phyloP scores from a whole-genome alignment of 2,888 invertebrate species.

The Netelia melanura region DNA sequence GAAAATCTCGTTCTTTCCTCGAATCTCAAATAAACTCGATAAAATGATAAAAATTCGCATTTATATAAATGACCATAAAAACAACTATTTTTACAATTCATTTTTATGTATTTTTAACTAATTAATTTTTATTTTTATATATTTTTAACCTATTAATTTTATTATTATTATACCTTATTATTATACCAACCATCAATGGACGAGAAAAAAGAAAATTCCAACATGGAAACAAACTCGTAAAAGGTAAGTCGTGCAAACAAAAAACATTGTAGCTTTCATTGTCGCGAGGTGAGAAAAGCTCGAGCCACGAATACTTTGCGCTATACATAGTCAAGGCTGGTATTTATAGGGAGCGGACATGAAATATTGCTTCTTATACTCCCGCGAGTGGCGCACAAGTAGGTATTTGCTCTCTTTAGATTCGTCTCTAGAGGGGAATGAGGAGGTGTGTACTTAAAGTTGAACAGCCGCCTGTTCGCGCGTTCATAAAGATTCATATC shows the following conservation, averaged over 20 bases:
- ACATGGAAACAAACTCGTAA: neutral
- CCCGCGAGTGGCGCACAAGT: slow-evolving; percentile 38
- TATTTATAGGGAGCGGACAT: slow-evolving; percentile 65
- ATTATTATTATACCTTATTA: too few species aligned
- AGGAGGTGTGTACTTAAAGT: slow-evolving; percentile 59
- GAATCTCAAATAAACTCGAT: neutral
- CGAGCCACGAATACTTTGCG: slow-evolving; percentile 27
- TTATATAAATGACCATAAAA: neutral
- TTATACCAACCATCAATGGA: neutral
- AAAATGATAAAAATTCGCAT: neutral
- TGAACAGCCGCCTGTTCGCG: slow-evolving; percentile 60
- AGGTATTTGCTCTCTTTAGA: slow-evolving; percentile 62
- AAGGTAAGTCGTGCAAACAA: neutral
- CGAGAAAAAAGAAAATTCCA: neutral
- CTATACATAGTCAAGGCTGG: slow-evolving; percentile 24
- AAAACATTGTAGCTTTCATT: slow-evolving; percentile 21
- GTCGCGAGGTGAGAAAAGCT: slow-evolving; percentile 33
- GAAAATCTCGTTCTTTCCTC: slow-evolving; percentile 67
- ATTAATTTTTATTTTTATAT: neutral
- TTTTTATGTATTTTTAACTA: neutral
- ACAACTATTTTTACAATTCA: neutral
- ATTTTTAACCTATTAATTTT: neutral
- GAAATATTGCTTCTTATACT: slow-evolving; percentile 62
- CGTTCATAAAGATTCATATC: slow-evolving; percentile 67
- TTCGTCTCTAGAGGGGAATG: slow-evolving; percentile 60